phyloP scores from a whole-genome alignment of 2,113 vertebrate genomes.

The Salvelinus namaycush region DNA sequence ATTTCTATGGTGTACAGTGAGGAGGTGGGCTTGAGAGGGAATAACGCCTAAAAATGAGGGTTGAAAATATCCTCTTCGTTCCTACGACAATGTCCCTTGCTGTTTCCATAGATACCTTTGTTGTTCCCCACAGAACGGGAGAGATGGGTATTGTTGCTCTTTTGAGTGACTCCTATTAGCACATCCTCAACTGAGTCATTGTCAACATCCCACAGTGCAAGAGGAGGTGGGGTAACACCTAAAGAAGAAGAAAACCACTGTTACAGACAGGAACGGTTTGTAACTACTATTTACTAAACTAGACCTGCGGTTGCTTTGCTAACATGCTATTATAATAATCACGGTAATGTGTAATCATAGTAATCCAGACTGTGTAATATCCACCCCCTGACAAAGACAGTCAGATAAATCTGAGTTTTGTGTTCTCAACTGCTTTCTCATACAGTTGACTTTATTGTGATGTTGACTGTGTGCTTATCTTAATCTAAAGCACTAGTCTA shows the following conservation, averaged over 20 bases:
- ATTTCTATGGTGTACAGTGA: too few species aligned
- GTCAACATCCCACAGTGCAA: conserved; percentile 76
- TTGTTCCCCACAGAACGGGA: conserved; percentile 40
- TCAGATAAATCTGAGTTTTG: background rate
- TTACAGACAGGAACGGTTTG: too few species aligned
- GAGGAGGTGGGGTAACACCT: conserved; percentile 68
- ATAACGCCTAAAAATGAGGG: too few species aligned
- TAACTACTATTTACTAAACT: background rate
- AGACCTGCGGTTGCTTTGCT: background rate
- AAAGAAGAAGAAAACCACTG: background rate
- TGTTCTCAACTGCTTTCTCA: too few species aligned
- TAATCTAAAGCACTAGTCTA: too few species aligned
- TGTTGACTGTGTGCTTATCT: too few species aligned
- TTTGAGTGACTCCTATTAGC: conserved; percentile 64
- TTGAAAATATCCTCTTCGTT: background rate
- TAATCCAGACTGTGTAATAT: too few species aligned
- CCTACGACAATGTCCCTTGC: too few species aligned
- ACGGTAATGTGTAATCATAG: background rate
- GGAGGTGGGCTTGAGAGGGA: too few species aligned
- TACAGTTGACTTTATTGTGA: too few species aligned
- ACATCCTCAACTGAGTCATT: conserved; percentile 72
- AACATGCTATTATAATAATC: background rate
- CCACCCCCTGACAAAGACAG: background rate
- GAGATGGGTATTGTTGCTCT: conserved; percentile 65
- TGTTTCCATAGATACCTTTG: conserved; percentile 47